Evolutionary conservation across 2,797 vertebrate species (phyloP), one percentile per base, ranked within the genome.

Genomic region (Pelobates cultripes): DNA sequence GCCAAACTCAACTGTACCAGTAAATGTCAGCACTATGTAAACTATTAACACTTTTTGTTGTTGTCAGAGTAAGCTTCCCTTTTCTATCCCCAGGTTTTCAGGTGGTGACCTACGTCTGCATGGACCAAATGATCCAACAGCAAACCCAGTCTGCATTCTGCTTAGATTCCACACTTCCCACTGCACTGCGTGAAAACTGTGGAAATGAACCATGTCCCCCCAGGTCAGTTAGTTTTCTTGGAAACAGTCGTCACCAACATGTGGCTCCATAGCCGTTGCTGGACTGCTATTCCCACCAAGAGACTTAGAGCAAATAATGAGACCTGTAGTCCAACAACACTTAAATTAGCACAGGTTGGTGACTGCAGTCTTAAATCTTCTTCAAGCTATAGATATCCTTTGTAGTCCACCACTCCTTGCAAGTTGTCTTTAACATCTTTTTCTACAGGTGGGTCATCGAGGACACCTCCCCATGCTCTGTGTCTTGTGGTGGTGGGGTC

Each of bases 171-270:
- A 87, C 71, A 3, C 91, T 83, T 68, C 86, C 92, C 0, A 70
- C 57, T 2, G 70, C 88, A 0, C 86, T 83, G 40, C 87, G 86
- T 12, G 91, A 92, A 73, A 67, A 89, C 45, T 99, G 97, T 75
- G 83, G 88, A 61, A 79, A 90, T 14, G 67, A 87, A n/a, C 89
- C 91, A 0, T 99, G 98, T 75, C 93, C 94, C 4, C 93, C 95
- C 3, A 88, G 91, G 98, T 98, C 69, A 88, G 92, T 90, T 6
- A 28, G 1, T 28, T 28, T 28, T 3, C 2, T 63, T 28, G 28
- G 28, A 28, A 28, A 28, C 28, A 28, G 28, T 28, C 28, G 28
- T 28, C 28, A 28, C 28, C 47, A 5, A 40, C 4, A 13, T 12
- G 14, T 74, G 41, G 41, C 7, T 45, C 68, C 40, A n/a, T 9